Base-by-base conservation (phyloP, 2,888 invertebrate species). In the Julus scandinavius region DNA sequence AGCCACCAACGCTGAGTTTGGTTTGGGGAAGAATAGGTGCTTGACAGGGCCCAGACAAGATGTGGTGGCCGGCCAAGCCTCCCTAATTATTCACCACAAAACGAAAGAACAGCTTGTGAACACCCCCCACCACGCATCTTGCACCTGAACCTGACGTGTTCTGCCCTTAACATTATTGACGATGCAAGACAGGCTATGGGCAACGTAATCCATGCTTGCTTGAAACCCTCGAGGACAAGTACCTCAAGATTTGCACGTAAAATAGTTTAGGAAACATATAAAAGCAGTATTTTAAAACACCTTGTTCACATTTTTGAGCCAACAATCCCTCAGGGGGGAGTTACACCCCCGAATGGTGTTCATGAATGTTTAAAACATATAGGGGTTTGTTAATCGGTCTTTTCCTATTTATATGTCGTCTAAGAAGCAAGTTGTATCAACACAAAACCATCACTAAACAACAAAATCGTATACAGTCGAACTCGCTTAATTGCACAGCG, bases 1-100 rank as follows among this genome's bases (percentile, higher is more conserved):
- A 85, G 40, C 85, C 85, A 85, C 85, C 85, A 85, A 85, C 85
- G 85, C 85, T 38, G 40, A 85, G 45, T 85, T 85, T 85, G 17
- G 85, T 85, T 85, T 45, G 7, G 85, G 0, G 13, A 85, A 85
- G 41, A 85, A 85, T 85, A 85, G 85, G 45, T 85, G 85, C 40
- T 85, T 85, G 85, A 85, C 85, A 85, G 85, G n/a, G 7, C 85
- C 85, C 40, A 85, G 85, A 85, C 85, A 45, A 17, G 85, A 7
- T 20, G 40, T 85, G 85, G 38, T 85, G 41, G 41, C 85, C n/a
- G 40, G 85, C 85, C 85, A 85, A 85, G 85, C 85, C 85, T 85
- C 85, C 85, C 85, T 85, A 85, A 85, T 85, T 85, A 85, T 45
- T 85, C 5, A 4, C 15, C 11, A 85, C 85, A 85, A 85, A 40